A percentile compares a stretch with the other conserved stretches of the same genome.
These are phyloP conservation scores for Amblyraja radiata DNA, from an alignment of 2,797 vertebrate genomes.

Conservation along the genomic window DNA sequence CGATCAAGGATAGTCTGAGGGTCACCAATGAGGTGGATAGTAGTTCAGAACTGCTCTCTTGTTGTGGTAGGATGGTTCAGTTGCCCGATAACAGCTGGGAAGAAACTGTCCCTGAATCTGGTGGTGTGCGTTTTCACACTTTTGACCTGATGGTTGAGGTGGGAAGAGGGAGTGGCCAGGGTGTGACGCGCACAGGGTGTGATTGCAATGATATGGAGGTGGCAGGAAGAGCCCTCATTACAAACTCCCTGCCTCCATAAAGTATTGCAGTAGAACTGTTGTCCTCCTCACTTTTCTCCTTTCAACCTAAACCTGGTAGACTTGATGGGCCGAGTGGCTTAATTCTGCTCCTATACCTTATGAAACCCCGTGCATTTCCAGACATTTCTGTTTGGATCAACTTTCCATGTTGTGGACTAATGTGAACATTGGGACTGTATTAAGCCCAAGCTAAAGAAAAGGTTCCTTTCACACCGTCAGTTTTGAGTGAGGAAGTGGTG, in stretches of 20 bases:
- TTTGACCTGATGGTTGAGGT: too few relatives aligned
- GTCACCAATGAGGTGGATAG: too few relatives aligned
- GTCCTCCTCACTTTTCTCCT: not conserved
- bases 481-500: conserved; percentile 11
- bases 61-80: too few relatives aligned
- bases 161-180: too few relatives aligned
- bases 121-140: too few relatives aligned
- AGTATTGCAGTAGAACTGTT: not conserved
- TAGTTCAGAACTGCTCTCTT: too few relatives aligned
- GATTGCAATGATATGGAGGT: not conserved
- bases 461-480: not conserved
- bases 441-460: not conserved
- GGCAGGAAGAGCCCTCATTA: not conserved
- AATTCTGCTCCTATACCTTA: too few relatives aligned
- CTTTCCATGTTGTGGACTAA: not conserved
- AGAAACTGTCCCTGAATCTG: too few relatives aligned
- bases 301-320: not conserved
- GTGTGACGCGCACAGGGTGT: too few relatives aligned
- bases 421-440: not conserved
- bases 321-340: too few relatives aligned
- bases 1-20: too few relatives aligned
- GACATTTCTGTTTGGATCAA: not conserved
- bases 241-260: not conserved
- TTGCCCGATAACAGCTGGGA: too few relatives aligned
- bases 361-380: not conserved